Conservation (phyloP, 2,113 vertebrate genomes). For the Ranitomeya variabilis region DNA sequence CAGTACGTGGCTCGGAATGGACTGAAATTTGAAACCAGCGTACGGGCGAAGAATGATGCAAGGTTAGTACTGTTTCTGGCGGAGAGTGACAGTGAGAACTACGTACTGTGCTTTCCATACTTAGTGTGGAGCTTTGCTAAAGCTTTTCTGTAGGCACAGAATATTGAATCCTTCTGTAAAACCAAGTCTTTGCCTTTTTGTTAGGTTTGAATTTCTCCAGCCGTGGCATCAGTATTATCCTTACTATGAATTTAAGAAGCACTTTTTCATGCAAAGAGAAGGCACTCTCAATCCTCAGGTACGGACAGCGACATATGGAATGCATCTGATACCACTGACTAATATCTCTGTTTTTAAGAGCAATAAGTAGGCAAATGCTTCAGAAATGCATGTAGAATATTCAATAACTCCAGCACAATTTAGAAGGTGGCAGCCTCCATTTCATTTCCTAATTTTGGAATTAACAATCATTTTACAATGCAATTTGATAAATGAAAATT, state of each 20-base stretch:
- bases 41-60: slow-evolving; percentile 93
- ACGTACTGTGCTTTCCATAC: not conserved
- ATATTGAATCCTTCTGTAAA: not conserved
- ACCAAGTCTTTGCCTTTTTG: not conserved
- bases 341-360: not conserved
- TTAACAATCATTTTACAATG: slow-evolving; percentile 29
- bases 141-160: not conserved
- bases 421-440: not conserved
- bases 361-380: not conserved
- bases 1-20: slow-evolving; percentile 95
- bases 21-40: slow-evolving; percentile 92
- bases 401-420: not conserved
- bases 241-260: slow-evolving; percentile 98
- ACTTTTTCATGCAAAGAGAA: slow-evolving; percentile 96
- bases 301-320: not conserved
- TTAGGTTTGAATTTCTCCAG: slow-evolving; percentile 95
- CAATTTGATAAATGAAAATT: slow-evolving; percentile 44
- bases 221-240: slow-evolving; percentile 94
- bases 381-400: not conserved
- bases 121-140: not conserved
- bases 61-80: slow-evolving; percentile 73
- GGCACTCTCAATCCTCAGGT: slow-evolving; percentile 73
- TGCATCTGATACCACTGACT: not conserved
- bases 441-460: not conserved
- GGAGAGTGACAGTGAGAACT: not conserved